Conservation (phyloP, 2,113 vertebrate genomes). For the Scopus umbretta region DNA sequence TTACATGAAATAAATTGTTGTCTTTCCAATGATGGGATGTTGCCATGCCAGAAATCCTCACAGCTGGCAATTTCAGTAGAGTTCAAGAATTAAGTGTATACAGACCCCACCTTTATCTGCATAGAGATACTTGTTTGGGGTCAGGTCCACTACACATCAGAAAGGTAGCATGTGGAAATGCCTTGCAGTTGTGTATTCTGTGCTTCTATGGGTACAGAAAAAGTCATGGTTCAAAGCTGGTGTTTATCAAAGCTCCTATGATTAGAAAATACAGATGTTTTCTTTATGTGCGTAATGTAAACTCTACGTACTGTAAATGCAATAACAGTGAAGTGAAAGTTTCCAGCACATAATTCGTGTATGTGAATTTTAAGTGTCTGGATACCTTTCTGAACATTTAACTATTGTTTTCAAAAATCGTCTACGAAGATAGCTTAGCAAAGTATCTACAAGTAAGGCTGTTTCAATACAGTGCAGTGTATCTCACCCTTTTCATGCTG, state of each 20-base stretch:
- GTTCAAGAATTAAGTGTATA: background rate
- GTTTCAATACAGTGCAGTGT: background rate
- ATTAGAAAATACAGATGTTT: slow-evolving; percentile 28
- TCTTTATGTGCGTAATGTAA: background rate
- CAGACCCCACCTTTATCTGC: background rate
- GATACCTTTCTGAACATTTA: background rate
- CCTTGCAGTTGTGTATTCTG: background rate
- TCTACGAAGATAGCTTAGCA: background rate
- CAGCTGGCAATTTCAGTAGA: background rate
- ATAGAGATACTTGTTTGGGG: background rate
- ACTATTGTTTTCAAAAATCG: background rate
- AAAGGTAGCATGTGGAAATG: background rate
- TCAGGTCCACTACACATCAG: background rate
- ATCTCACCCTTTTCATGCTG: background rate
- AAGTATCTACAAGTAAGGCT: background rate
- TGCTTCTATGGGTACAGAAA: background rate
- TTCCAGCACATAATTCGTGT: background rate
- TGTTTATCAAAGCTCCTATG: slow-evolving; percentile 1
- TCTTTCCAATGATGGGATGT: background rate
- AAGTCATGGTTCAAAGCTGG: background rate
- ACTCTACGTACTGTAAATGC: background rate
- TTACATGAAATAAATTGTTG: background rate
- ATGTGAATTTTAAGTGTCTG: background rate
- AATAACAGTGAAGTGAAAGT: background rate
- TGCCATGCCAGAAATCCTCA: background rate